Percentiles rank a stretch among this genome's conserved stretches.
These are phyloP conservation scores for Hemitrygon akajei DNA, from an alignment of 2,797 vertebrate genomes.

Conservation along the genomic window DNA sequence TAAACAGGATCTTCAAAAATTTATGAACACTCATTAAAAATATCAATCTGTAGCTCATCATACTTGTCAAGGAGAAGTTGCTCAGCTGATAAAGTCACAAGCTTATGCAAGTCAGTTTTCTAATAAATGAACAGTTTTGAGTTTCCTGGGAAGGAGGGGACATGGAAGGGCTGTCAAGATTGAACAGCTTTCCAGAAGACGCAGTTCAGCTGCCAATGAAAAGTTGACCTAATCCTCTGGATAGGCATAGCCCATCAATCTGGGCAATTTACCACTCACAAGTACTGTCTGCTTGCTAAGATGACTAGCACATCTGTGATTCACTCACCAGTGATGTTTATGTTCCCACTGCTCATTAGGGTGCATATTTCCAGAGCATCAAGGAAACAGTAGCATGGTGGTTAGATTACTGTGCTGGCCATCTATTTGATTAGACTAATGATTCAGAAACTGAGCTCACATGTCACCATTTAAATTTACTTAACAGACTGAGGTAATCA, in stretches of 20 bases:
- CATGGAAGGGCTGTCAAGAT: too few species aligned
- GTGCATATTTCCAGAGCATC: too few species aligned
- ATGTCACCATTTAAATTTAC: too few species aligned
- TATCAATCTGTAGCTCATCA: neutral
- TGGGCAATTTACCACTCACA: neutral
- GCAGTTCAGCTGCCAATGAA: neutral
- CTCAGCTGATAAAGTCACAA: neutral
- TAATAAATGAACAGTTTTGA: neutral
- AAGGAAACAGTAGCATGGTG: too few species aligned
- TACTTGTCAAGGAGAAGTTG: neutral
- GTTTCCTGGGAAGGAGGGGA: neutral
- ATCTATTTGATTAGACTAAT: too few species aligned
- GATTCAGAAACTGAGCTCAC: too few species aligned
- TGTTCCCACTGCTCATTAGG: too few species aligned
- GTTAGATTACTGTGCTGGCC: too few species aligned
- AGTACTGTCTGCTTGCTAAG: too few species aligned
- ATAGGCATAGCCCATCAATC: neutral
- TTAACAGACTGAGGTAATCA: too few species aligned
- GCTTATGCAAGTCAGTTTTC: neutral
- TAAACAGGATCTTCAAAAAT: neutral
- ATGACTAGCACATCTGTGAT: too few species aligned
- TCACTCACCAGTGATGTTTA: too few species aligned
- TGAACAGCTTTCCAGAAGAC: neutral
- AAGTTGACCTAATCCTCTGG: neutral
- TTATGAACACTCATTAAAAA: neutral